Conservation (phyloP, 1,140 invertebrate genomes). For the Holotrichia oblita region DNA sequence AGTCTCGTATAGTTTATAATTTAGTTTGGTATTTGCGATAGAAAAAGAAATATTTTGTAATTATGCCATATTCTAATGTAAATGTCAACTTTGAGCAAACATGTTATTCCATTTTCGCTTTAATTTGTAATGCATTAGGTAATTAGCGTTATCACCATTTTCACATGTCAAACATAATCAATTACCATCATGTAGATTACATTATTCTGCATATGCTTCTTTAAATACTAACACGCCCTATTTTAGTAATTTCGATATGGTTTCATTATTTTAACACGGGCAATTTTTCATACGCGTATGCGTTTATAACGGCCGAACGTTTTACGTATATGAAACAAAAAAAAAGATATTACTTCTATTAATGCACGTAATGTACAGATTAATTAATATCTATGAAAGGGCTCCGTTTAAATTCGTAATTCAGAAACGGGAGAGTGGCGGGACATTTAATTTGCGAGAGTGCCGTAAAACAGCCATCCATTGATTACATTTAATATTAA, state of each 20-base stretch:
- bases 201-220: too few relatives aligned
- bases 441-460: constrained; percentile 34
- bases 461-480: constrained; percentile 16
- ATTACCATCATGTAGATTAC: too few relatives aligned
- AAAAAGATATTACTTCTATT: background rate
- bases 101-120: too few relatives aligned
- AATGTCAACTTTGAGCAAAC: too few relatives aligned
- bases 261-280: background rate
- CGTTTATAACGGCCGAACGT: background rate
- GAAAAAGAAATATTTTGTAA: too few relatives aligned
- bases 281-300: background rate
- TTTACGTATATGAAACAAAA: background rate
- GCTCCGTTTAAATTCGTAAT: constrained; percentile 21
- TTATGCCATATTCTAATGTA: too few relatives aligned
- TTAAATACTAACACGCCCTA: background rate
- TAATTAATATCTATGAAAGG: constrained; percentile 31
- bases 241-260: too few relatives aligned
- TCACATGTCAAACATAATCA: too few relatives aligned
- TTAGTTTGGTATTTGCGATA: background rate
- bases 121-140: too few relatives aligned
- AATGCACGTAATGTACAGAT: constrained; percentile 6
- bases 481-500: constrained; percentile 32
- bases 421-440: background rate
- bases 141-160: too few relatives aligned
- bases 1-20: background rate